Conservation (phyloP, 2,113 vertebrate genomes). For the Morone saxatilis region DNA sequence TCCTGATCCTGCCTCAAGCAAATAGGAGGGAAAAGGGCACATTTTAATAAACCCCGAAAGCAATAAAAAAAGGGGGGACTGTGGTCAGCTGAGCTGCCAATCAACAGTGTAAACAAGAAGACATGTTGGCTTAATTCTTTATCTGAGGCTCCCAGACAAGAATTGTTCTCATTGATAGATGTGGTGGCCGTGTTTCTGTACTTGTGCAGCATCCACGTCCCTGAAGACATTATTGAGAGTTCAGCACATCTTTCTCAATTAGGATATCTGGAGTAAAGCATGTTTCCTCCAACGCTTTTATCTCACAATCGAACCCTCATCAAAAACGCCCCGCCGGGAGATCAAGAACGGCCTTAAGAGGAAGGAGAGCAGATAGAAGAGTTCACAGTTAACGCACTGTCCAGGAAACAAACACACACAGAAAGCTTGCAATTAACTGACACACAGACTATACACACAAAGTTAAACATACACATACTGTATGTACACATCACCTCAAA, state of each 20-base stretch:
- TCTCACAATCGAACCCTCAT: background rate
- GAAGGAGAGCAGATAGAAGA: background rate
- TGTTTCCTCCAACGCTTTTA: conserved; percentile 1
- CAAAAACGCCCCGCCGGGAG: conserved; percentile 9
- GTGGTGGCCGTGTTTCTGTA: background rate
- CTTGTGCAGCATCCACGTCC: background rate
- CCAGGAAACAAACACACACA: background rate
- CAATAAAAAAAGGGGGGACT: background rate
- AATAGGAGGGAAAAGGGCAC: background rate
- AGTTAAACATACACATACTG: background rate
- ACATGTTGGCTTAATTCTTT: background rate
- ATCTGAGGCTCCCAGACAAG: no score
- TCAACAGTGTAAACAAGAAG: background rate
- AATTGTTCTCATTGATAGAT: background rate
- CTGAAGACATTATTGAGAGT: background rate
- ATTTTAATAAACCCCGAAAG: background rate
- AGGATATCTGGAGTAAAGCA: conserved; percentile 17
- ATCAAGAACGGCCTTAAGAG: background rate
- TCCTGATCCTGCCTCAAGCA: background rate
- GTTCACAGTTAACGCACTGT: background rate
- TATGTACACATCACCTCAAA: background rate
- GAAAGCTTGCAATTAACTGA: background rate
- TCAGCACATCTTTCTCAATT: background rate
- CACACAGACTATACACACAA: background rate
- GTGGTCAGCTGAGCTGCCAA: background rate